Percentiles rank a stretch among this genome's conserved stretches.
Evolutionary conservation across 2,797 vertebrate species (phyloP).

Genomic region (Garrulus glandarius): DNA sequence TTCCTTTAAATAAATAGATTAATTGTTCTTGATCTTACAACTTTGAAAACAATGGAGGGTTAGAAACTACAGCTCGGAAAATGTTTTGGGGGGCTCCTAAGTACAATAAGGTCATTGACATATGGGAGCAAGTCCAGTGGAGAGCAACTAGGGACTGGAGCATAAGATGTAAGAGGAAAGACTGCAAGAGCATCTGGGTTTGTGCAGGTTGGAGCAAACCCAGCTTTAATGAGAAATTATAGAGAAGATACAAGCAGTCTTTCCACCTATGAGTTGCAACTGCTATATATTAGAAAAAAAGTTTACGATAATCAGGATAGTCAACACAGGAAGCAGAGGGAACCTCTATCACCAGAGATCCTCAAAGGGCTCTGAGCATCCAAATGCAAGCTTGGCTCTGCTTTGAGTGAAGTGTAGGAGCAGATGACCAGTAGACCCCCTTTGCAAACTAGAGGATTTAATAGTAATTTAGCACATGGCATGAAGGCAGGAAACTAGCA

Average conservation of each 20-base stretch:
- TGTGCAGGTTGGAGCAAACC: not conserved
- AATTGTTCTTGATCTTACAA: not conserved
- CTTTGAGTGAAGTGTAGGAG: not conserved
- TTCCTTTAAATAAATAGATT: conserved; percentile 24
- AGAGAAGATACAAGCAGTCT: not conserved
- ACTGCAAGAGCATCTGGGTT: not conserved
- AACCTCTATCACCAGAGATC: not conserved
- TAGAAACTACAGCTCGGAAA: conserved; percentile 10
- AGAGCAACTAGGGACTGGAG: not conserved
- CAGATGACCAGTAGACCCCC: not conserved
- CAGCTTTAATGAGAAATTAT: not conserved
- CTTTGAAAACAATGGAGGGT: conserved; percentile 4
- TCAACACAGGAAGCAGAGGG: not conserved
- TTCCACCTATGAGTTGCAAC: not conserved
- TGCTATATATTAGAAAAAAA: not conserved
- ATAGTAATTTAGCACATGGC: not conserved
- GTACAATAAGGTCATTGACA: not conserved
- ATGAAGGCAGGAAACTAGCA: not conserved
- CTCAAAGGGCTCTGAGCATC: not conserved
- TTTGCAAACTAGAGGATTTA: not conserved
- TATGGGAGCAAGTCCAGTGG: not conserved
- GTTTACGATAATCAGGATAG: not conserved
- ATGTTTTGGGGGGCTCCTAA: not conserved
- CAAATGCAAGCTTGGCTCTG: not conserved
- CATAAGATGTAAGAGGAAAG: not conserved